Evolutionary conservation across 2,888 invertebrate species (phyloP).

Genomic region (Tenthredo amoena): DNA sequence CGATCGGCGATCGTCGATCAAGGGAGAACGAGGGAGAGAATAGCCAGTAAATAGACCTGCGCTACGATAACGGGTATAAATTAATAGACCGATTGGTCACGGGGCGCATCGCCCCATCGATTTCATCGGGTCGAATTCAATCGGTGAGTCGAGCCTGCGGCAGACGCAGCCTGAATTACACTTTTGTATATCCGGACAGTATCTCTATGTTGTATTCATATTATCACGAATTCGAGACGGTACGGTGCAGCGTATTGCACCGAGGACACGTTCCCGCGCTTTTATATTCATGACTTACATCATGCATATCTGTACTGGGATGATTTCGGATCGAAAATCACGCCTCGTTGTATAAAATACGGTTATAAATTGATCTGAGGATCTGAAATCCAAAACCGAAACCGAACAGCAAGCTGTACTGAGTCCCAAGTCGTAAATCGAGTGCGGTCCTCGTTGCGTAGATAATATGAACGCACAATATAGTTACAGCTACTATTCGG

Average conservation of each 20-base stretch:
- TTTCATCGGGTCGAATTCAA: slow-evolving; percentile 33
- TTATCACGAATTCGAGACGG: slow-evolving; percentile 30
- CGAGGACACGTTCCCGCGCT: slow-evolving; percentile 8
- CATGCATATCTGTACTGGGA: background rate
- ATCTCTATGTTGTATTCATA: slow-evolving; percentile 34
- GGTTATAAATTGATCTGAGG: background rate
- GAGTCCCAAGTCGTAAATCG: slow-evolving; percentile 32
- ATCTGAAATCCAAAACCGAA: background rate
- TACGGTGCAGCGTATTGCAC: background rate
- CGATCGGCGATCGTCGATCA: slow-evolving; percentile 14
- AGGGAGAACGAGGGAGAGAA: background rate
- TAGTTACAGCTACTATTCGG: slow-evolving; percentile 48
- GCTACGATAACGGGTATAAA: slow-evolving; percentile 42
- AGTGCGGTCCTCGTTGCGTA: slow-evolving; percentile 48
- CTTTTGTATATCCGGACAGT: background rate
- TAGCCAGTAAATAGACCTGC: slow-evolving; percentile 32
- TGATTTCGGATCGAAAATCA: background rate
- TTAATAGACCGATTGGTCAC: slow-evolving; percentile 44
- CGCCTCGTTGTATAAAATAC: background rate
- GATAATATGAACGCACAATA: slow-evolving; percentile 45
- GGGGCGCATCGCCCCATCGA: slow-evolving; percentile 44
- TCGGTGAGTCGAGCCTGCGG: slow-evolving; percentile 28
- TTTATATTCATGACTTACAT: background rate
- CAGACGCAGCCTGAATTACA: background rate
- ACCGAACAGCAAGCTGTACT: background rate